These are phyloP conservation scores for Pseudolycoriella hygida DNA, from an alignment of 2,888 invertebrate genomes.

Conservation along the genomic window DNA sequence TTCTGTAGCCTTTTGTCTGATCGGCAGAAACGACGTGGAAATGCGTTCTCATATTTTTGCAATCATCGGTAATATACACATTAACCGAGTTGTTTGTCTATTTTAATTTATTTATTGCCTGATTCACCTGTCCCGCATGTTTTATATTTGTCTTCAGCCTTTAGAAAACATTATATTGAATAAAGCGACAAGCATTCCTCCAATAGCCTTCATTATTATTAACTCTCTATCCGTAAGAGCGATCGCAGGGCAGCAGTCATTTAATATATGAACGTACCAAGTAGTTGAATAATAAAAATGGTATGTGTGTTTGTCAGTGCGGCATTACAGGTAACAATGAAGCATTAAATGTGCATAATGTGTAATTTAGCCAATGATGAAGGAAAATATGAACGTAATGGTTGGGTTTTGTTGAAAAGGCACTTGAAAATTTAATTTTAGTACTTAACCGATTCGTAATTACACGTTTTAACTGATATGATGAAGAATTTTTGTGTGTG, in stretches of 20 bases:
- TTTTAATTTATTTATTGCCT: slow-evolving; percentile 4
- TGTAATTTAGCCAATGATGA: neutral
- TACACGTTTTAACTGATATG: neutral
- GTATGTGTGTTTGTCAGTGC: too few relatives aligned
- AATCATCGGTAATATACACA: slow-evolving; percentile 3
- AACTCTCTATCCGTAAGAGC: too few relatives aligned
- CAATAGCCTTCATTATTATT: too few relatives aligned
- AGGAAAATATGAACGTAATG: slow-evolving; percentile 1
- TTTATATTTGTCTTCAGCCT: slow-evolving; percentile 1
- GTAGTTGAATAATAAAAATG: too few relatives aligned
- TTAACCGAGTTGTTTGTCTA: slow-evolving; percentile 5
- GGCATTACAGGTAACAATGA: neutral
- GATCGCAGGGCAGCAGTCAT: too few relatives aligned
- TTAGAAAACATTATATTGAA: neutral
- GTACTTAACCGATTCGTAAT: neutral
- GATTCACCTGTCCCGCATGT: slow-evolving; percentile 4
- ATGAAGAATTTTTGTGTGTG: too few relatives aligned
- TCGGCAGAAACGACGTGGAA: too few relatives aligned
- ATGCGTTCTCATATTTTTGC: neutral
- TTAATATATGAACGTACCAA: too few relatives aligned
- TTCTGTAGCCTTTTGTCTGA: too few relatives aligned
- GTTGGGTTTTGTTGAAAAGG: neutral
- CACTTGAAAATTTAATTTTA: slow-evolving; percentile 1
- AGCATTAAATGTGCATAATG: neutral
- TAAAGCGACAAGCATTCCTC: neutral